These are phyloP conservation scores for Corythoichthys intestinalis DNA, from an alignment of 2,113 vertebrate species.

Conservation along the genomic window DNA sequence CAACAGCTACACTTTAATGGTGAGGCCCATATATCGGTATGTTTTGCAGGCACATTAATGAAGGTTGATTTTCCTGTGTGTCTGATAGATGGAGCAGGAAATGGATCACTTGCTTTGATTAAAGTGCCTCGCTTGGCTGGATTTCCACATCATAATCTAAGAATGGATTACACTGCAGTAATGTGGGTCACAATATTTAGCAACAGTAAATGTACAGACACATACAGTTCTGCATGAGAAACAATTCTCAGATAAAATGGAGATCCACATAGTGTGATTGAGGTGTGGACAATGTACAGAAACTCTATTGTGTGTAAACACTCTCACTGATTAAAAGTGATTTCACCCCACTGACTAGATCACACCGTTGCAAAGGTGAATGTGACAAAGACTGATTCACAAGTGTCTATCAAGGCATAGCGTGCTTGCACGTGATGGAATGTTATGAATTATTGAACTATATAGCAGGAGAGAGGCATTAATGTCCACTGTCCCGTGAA, in stretches of 20 bases:
- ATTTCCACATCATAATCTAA: constrained; percentile 66
- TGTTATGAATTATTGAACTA: constrained; percentile 60
- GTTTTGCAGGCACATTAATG: constrained; percentile 33
- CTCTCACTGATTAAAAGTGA: constrained; percentile 36
- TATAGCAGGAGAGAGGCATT: constrained; percentile 53
- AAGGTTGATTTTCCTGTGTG: constrained; percentile 52
- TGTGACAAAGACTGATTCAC: neutral
- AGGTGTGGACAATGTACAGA: constrained; percentile 30
- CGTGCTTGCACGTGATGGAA: constrained; percentile 42
- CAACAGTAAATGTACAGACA: constrained; percentile 38
- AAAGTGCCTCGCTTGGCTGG: constrained; percentile 58
- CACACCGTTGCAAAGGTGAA: constrained; percentile 31
- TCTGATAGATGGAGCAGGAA: constrained; percentile 56
- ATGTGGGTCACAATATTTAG: constrained; percentile 67
- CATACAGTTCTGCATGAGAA: constrained; percentile 12
- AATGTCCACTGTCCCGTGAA: constrained; percentile 63
- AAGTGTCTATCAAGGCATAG: neutral
- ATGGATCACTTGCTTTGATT: constrained; percentile 70
- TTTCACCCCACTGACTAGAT: constrained; percentile 34
- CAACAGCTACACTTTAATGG: neutral
- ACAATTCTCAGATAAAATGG: constrained; percentile 20
- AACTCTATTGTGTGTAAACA: constrained; percentile 1
- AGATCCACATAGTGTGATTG: constrained; percentile 27
- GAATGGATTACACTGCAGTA: constrained; percentile 64
- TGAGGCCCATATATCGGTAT: constrained; percentile 17